Evolutionary conservation across 2,888 invertebrate species (phyloP).

Genomic region (Exocentrus adspersus): DNA sequence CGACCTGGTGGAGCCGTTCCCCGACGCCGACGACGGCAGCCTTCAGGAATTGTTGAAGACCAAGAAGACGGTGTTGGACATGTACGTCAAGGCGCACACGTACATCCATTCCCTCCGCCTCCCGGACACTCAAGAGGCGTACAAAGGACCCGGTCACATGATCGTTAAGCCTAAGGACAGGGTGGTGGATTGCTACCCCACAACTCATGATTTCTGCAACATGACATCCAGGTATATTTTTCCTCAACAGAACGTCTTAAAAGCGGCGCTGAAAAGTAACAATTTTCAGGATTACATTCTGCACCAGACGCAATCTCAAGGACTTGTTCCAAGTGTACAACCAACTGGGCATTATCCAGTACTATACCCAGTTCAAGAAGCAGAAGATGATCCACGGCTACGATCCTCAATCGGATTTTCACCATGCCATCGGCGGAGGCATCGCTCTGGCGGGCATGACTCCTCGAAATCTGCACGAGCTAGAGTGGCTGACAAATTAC

Average conservation of each 20-base stretch:
- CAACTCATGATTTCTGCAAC: conserved; percentile 77
- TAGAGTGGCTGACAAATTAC: too few relatives aligned
- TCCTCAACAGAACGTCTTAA: not conserved
- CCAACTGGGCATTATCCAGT: too few relatives aligned
- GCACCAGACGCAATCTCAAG: too few relatives aligned
- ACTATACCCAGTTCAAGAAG: too few relatives aligned
- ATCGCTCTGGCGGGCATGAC: too few relatives aligned
- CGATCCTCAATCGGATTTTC: too few relatives aligned
- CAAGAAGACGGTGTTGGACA: conserved; percentile 37
- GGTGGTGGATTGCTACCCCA: conserved; percentile 72
- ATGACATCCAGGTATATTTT: conserved; percentile 70
- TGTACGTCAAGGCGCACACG: conserved; percentile 70
- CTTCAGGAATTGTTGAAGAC: conserved; percentile 66
- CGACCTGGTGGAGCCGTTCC: conserved; percentile 65
- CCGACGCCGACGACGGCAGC: conserved; percentile 60
- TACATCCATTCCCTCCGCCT: conserved; percentile 69
- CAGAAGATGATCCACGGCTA: too few relatives aligned
- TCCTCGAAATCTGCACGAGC: too few relatives aligned
- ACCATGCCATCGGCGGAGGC: too few relatives aligned
- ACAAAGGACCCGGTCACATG: conserved; percentile 64
- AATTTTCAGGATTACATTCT: conserved; percentile 70
- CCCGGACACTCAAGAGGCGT: conserved; percentile 68
- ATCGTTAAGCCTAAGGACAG: conserved; percentile 70
- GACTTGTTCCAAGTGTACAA: too few relatives aligned
- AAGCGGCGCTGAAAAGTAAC: not conserved